phyloP scores from a whole-genome alignment of 2,113 vertebrate species.

The Gnathonemus longibarbis region DNA sequence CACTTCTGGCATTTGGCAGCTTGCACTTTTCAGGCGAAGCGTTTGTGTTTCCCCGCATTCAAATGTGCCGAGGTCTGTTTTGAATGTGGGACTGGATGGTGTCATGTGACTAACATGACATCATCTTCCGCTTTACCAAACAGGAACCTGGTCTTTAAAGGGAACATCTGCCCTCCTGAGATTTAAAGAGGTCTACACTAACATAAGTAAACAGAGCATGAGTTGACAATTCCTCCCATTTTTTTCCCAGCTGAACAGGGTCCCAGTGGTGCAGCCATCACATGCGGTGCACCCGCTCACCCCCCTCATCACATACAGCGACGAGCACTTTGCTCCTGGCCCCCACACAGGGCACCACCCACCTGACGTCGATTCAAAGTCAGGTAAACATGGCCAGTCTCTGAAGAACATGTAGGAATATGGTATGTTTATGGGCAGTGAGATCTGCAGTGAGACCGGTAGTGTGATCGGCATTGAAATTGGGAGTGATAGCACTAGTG shows the following conservation, averaged over 20 bases:
- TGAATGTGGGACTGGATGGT: neutral
- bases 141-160: neutral
- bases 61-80: neutral
- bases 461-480: neutral
- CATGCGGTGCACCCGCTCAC: constrained; percentile 97
- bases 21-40: neutral
- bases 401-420: neutral
- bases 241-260: constrained; percentile 88
- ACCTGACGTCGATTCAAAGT: constrained; percentile 83
- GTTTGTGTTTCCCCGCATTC: neutral
- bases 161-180: neutral
- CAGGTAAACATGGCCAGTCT: constrained; percentile 64
- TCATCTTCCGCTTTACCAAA: neutral
- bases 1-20: neutral
- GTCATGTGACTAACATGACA: neutral
- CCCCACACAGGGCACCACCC: constrained; percentile 88
- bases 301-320: constrained; percentile 96
- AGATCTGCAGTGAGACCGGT: neutral
- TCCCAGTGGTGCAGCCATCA: constrained; percentile 96
- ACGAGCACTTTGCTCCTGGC: constrained; percentile 96
- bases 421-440: neutral
- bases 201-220: neutral
- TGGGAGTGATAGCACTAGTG: neutral
- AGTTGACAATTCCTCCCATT: neutral
- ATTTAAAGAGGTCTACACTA: neutral